Evolutionary conservation across 2,113 vertebrate species (phyloP).

Genomic region (Morone saxatilis): DNA sequence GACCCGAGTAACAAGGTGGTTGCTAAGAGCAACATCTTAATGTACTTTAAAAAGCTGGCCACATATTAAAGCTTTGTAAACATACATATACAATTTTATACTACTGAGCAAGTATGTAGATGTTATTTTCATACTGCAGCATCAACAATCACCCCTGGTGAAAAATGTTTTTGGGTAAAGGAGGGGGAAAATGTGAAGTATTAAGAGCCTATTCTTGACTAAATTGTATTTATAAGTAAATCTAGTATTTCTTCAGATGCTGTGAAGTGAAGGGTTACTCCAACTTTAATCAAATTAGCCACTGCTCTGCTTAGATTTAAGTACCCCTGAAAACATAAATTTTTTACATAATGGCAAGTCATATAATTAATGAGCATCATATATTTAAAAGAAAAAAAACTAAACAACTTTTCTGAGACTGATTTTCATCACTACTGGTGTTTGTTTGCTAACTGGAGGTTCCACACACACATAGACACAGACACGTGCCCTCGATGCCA

Average conservation of each 20-base stretch:
- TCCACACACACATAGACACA: slow-evolving; percentile 34
- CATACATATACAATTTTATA: no score
- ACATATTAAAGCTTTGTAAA: not conserved
- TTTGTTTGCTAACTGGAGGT: slow-evolving; percentile 34
- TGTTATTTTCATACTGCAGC: not conserved
- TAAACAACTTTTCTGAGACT: not conserved
- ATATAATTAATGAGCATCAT: not conserved
- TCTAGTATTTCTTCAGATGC: not conserved
- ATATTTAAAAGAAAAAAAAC: not conserved
- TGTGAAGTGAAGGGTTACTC: not conserved
- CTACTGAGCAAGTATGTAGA: not conserved
- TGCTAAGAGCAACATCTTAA: slow-evolving; percentile 47
- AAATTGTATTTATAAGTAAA: not conserved
- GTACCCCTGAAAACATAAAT: not conserved
- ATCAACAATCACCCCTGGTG: not conserved
- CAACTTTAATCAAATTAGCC: not conserved
- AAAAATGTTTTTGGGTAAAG: not conserved
- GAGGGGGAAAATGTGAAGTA: not conserved
- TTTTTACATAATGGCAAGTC: not conserved
- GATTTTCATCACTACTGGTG: slow-evolving; percentile 1
- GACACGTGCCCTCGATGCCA: slow-evolving; percentile 58
- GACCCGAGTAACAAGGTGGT: slow-evolving; percentile 58
- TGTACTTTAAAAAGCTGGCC: slow-evolving; percentile 28
- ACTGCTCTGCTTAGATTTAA: not conserved
- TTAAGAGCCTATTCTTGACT: not conserved